Percentiles rank a stretch among this genome's conserved stretches.
Evolutionary conservation across 2,797 vertebrate species (phyloP).

Genomic region (Xenopus petersii): DNA sequence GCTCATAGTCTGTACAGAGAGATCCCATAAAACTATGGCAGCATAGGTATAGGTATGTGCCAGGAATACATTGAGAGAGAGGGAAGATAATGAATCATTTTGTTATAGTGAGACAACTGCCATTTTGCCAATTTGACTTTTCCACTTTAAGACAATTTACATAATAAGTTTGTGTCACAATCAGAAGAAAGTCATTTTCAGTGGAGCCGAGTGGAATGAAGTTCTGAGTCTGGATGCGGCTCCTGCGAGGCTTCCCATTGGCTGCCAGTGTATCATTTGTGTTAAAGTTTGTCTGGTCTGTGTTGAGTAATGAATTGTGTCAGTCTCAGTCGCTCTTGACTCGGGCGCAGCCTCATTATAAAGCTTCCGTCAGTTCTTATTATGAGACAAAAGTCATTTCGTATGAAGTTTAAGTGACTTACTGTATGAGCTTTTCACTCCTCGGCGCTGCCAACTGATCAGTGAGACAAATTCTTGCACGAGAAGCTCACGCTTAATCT

Average conservation of each 20-base stretch:
- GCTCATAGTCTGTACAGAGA: too few relatives aligned
- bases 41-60: not conserved
- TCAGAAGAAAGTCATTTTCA: conserved; percentile 95
- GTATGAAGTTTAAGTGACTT: conserved; percentile 55
- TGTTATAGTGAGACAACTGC: conserved; percentile 54
- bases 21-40: too few relatives aligned
- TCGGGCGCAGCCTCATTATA: conserved; percentile 61
- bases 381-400: conserved; percentile 58
- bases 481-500: conserved; percentile 14
- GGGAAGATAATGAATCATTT: conserved; percentile 53
- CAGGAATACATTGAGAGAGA: not conserved
- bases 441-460: conserved; percentile 18
- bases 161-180: conserved; percentile 88
- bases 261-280: conserved; percentile 72
- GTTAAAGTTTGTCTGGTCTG: conserved; percentile 58
- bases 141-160: conserved; percentile 90
- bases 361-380: conserved; percentile 60
- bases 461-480: conserved; percentile 11
- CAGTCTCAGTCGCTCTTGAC: conserved; percentile 61
- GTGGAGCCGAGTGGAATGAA: conserved; percentile 78
- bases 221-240: conserved; percentile 79
- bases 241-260: conserved; percentile 74
- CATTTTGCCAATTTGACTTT: conserved; percentile 78
- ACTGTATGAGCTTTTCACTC: conserved; percentile 48
- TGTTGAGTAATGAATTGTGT: conserved; percentile 64